Percentiles rank a stretch among this genome's conserved stretches.
These are phyloP conservation scores for Nerophis ophidion DNA, from an alignment of 2,113 vertebrate species.

Conservation along the genomic window DNA sequence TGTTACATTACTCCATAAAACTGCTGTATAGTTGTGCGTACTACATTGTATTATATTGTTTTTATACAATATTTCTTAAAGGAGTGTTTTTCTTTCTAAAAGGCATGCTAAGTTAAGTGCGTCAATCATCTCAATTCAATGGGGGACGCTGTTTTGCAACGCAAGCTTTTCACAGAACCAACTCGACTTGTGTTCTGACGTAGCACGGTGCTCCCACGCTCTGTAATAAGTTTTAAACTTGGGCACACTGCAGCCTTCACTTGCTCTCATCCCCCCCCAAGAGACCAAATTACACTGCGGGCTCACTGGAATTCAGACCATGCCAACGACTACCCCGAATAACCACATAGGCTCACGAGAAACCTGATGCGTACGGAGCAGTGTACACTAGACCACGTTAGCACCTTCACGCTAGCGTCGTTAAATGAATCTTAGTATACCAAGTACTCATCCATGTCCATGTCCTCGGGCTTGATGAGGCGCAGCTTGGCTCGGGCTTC, in stretches of 20 bases:
- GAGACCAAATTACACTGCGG: conserved; percentile 3
- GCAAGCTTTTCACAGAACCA: no score
- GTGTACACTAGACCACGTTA: not conserved
- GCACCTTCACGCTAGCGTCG: not conserved
- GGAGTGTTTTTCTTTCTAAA: no score
- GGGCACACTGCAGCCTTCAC: not conserved
- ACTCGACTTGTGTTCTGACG: no score
- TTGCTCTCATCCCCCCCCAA: conserved; percentile 1
- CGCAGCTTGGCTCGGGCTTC: conserved; percentile 86
- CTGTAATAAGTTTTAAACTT: not conserved
- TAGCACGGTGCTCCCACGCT: no score
- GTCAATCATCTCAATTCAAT: no score
- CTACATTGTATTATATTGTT: no score
- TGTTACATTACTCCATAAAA: no score
- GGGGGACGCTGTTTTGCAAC: no score
- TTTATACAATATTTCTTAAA: no score
- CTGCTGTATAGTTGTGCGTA: no score
- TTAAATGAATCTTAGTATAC: conserved; percentile 54
- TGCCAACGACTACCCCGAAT: not conserved
- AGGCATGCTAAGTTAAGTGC: no score
- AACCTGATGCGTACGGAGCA: no score
- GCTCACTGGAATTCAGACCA: conserved; percentile 9
- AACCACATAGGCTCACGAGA: not conserved
- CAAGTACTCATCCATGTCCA: conserved; percentile 95
- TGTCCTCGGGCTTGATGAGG: conserved; percentile 88